phyloP scores from a whole-genome alignment of 2,888 invertebrate genomes.

The Yponomeuta cagnagella region DNA sequence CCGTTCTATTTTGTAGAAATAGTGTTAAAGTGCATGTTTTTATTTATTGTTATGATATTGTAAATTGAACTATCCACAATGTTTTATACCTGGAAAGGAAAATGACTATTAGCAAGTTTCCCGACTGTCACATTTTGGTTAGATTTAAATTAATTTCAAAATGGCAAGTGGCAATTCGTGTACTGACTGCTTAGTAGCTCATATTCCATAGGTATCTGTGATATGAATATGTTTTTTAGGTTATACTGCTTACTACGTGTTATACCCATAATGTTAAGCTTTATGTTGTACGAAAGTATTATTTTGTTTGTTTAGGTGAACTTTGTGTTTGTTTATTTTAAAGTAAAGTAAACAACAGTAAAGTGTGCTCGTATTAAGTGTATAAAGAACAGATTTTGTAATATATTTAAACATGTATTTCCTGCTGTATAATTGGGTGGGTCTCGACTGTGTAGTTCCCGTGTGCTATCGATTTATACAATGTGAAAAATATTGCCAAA shows the following conservation, averaged over 20 bases:
- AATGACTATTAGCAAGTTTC: conserved; percentile 29
- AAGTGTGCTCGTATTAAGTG: neutral
- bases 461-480: neutral
- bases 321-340: neutral
- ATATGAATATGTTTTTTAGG: conserved; percentile 39
- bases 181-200: conserved; percentile 22
- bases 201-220: conserved; percentile 72
- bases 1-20: conserved; percentile 26
- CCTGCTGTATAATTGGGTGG: neutral
- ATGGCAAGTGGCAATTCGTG: neutral
- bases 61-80: conserved; percentile 34
- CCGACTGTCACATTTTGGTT: neutral
- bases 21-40: conserved; percentile 57
- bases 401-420: neutral
- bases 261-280: neutral
- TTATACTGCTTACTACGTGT: conserved; percentile 7
- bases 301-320: conserved; percentile 3
- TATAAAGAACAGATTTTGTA: neutral
- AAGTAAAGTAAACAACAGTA: neutral
- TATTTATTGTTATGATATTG: conserved; percentile 47
- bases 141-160: neutral
- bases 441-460: neutral
- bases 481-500: neutral
- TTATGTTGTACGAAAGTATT: conserved; percentile 11
- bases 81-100: conserved; percentile 53